Percentiles rank a stretch among this genome's conserved stretches.
These are phyloP conservation scores for Byasa hedistus DNA, from an alignment of 2,888 invertebrate species.

Conservation along the genomic window DNA sequence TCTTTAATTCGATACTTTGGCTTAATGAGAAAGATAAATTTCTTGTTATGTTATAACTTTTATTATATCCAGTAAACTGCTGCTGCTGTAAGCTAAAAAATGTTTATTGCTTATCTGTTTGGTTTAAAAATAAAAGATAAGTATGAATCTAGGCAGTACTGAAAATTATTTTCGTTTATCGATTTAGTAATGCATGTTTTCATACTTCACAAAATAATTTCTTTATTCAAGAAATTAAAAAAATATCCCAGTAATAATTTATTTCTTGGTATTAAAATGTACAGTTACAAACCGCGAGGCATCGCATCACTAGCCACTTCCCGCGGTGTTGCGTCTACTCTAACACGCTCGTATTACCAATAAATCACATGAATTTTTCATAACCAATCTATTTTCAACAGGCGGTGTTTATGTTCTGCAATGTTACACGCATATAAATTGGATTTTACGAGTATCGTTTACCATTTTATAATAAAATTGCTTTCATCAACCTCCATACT, in stretches of 20 bases:
- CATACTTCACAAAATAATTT: background rate
- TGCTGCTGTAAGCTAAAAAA: too few relatives aligned
- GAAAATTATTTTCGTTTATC: too few relatives aligned
- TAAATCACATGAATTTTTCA: slow-evolving; percentile 58
- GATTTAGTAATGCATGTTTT: too few relatives aligned
- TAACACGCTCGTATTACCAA: slow-evolving; percentile 37
- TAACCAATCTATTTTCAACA: slow-evolving; percentile 45
- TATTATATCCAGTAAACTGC: too few relatives aligned
- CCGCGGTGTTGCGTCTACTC: slow-evolving; percentile 38
- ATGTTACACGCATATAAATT: slow-evolving; percentile 56
- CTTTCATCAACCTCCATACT: background rate
- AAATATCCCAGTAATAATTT: background rate
- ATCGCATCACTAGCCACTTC: slow-evolving; percentile 33
- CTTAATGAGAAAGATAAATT: too few relatives aligned
- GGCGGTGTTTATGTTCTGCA: slow-evolving; percentile 46
- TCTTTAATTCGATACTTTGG: too few relatives aligned
- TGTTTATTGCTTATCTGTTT: too few relatives aligned
- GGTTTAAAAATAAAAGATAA: too few relatives aligned
- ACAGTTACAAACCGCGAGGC: slow-evolving; percentile 1
- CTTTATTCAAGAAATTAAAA: background rate
- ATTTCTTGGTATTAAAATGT: background rate
- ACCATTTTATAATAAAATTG: slow-evolving; percentile 36
- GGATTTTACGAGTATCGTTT: slow-evolving; percentile 46
- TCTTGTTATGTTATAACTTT: too few relatives aligned
- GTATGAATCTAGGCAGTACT: too few relatives aligned